A percentile compares a stretch with the other conserved stretches of the same genome.
Conservation (phyloP, 2,888 invertebrate species). For the Erebia aethiops region DNA sequence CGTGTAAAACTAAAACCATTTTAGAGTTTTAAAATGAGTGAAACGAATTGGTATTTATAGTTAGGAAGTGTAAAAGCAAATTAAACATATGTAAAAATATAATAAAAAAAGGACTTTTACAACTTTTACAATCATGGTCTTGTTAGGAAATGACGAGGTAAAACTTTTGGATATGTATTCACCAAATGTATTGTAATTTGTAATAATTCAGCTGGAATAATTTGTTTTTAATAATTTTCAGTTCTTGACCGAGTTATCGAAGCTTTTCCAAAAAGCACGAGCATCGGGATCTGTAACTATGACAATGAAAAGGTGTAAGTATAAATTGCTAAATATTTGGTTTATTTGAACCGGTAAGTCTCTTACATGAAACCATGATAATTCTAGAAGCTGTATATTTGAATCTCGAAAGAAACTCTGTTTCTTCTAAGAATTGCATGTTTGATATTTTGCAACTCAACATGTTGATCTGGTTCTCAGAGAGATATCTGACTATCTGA, state of each 20-base stretch:
- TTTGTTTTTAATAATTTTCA: constrained; percentile 67
- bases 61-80: not conserved
- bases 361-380: not conserved
- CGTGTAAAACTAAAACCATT: constrained; percentile 32
- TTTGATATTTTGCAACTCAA: not conserved
- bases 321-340: constrained; percentile 2
- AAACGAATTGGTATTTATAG: constrained; percentile 64
- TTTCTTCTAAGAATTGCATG: not conserved
- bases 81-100: constrained; percentile 12
- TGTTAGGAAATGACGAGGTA: constrained; percentile 87
- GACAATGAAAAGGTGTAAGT: constrained; percentile 97
- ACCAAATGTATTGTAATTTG: not conserved
- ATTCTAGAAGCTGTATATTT: not conserved
- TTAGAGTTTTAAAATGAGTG: constrained; percentile 78
- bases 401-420: not conserved
- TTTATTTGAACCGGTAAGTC: not conserved
- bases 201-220: not conserved
- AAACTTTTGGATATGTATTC: constrained; percentile 19
- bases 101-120: constrained; percentile 3
- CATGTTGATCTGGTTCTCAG: not conserved
- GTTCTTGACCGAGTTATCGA: constrained; percentile 92
- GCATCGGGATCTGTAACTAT: constrained; percentile 90
- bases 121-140: constrained; percentile 80
- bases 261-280: constrained; percentile 94
- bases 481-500: no score